Conservation (phyloP, 2,113 vertebrate genomes). For the Callaeas wilsoni region DNA sequence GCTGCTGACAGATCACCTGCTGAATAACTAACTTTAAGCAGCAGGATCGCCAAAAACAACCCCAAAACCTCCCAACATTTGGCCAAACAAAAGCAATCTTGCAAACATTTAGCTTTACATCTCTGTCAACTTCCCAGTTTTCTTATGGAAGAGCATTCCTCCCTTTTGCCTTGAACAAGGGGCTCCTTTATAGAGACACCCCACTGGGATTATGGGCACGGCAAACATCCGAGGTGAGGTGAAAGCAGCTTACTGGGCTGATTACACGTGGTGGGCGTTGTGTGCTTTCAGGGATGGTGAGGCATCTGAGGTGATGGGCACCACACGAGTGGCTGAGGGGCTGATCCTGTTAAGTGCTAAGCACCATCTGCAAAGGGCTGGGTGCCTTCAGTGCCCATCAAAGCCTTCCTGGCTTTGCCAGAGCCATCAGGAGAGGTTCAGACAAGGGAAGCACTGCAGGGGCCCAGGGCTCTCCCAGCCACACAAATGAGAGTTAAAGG, state of each 20-base stretch:
- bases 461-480: not conserved
- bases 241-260: slow-evolving; percentile 42
- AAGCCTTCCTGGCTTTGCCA: not conserved
- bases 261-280: not conserved
- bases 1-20: not conserved
- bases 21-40: not conserved
- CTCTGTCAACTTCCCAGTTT: not conserved
- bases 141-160: not conserved
- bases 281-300: not conserved
- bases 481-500: slow-evolving; percentile 8
- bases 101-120: not conserved
- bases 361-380: not conserved
- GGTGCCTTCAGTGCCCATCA: not conserved
- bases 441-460: not conserved
- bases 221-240: slow-evolving; percentile 18
- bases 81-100: not conserved
- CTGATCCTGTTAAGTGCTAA: slow-evolving; percentile 56
- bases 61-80: not conserved
- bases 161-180: not conserved
- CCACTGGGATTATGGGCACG: not conserved
- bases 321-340: not conserved
- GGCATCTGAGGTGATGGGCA: slow-evolving; percentile 40
- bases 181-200: slow-evolving; percentile 35
- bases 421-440: not conserved
- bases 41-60: not conserved